Conservation (phyloP, 2,888 invertebrate genomes). For the Diaphora mendica region DNA sequence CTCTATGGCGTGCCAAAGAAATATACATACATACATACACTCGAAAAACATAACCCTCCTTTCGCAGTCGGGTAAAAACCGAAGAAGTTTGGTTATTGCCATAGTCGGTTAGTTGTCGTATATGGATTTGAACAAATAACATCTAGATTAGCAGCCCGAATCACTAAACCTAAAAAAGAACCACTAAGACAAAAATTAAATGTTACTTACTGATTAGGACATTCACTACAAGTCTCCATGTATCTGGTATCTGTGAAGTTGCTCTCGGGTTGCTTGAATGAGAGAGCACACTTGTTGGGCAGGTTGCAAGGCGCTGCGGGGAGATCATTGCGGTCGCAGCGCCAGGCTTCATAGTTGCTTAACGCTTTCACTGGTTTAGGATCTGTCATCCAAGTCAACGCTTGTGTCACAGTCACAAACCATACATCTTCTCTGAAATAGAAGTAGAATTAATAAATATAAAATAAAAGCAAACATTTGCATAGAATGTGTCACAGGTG, state of each 20-base stretch:
- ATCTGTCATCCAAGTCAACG: constrained; percentile 96
- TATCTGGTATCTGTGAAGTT: constrained; percentile 94
- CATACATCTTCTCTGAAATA: constrained; percentile 92
- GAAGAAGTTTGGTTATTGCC: not conserved
- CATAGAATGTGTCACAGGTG: no score
- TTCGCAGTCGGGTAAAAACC: no score
- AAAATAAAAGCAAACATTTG: no score
- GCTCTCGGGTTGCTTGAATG: constrained; percentile 91
- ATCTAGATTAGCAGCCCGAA: not conserved
- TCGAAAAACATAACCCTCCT: no score
- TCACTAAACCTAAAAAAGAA: not conserved
- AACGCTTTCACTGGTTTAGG: constrained; percentile 90
- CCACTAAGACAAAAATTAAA: not conserved
- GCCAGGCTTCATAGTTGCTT: constrained; percentile 92
- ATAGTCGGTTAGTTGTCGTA: not conserved
- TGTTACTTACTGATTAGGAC: constrained; percentile 90
- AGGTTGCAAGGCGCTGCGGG: constrained; percentile 92
- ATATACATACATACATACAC: no score
- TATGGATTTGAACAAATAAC: not conserved
- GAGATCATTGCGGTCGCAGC: constrained; percentile 90
- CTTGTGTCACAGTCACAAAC: constrained; percentile 95
- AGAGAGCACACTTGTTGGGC: constrained; percentile 93
- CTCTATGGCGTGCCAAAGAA: no score
- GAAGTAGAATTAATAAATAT: not conserved
- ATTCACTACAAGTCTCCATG: constrained; percentile 94